Conservation (phyloP, 2,113 vertebrate genomes). For the Hypanus sabinus region DNA sequence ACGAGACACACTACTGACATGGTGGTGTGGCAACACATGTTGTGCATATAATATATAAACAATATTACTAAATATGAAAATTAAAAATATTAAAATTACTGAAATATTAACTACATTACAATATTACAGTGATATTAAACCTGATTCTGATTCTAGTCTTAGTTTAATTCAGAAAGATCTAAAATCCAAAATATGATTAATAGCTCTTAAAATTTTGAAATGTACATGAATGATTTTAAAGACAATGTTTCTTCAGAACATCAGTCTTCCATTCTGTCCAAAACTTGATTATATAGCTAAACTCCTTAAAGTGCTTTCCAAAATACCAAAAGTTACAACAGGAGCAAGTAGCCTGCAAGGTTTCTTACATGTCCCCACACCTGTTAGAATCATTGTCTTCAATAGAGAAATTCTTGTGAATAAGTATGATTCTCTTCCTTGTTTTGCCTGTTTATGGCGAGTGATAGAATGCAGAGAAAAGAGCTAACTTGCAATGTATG, state of each 20-base stretch:
- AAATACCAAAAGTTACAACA: background rate
- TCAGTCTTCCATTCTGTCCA: background rate
- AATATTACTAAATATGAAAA: too few species aligned
- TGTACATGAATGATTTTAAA: background rate
- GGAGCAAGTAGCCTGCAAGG: background rate
- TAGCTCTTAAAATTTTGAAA: background rate
- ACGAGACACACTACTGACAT: too few species aligned
- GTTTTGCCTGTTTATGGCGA: background rate
- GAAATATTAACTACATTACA: too few species aligned
- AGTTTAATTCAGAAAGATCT: background rate
- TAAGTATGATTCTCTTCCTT: background rate
- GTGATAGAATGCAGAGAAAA: background rate
- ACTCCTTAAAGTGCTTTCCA: background rate
- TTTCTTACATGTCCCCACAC: constrained; percentile 10
- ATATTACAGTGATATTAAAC: too few species aligned
- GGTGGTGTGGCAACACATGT: too few species aligned
- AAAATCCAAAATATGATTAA: background rate
- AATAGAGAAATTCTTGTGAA: constrained; percentile 10
- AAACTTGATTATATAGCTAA: background rate
- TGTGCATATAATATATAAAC: too few species aligned
- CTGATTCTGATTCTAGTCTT: background rate
- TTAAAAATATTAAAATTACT: too few species aligned
- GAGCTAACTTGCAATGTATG: background rate
- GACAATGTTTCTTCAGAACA: background rate
- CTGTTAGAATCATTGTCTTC: constrained; percentile 13